phyloP scores from a whole-genome alignment of 2,113 vertebrate genomes.

The Marmota flaviventris region DNA sequence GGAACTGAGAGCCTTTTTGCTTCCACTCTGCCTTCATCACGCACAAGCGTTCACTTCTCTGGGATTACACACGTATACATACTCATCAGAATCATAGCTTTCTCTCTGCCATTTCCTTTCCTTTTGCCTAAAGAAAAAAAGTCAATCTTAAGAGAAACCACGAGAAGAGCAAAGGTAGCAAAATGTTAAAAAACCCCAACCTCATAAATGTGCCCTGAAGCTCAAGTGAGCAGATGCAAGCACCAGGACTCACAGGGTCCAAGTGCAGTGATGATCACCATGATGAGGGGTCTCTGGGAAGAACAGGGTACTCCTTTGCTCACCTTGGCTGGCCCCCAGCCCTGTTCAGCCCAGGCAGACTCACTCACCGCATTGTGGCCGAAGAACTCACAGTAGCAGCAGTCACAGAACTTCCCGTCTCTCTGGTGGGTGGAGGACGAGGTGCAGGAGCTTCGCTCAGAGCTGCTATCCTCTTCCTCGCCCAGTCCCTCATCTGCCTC shows the following conservation, averaged over 20 bases:
- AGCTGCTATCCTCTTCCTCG: constrained; percentile 99
- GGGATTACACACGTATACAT: constrained; percentile 73
- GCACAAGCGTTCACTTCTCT: constrained; percentile 72
- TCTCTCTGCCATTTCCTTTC: constrained; percentile 79
- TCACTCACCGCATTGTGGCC: constrained; percentile 97
- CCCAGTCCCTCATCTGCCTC: constrained; percentile 95
- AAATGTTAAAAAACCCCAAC: constrained; percentile 57
- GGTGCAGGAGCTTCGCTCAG: constrained; percentile 98
- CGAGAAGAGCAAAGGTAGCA: constrained; percentile 62
- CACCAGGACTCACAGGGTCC: constrained; percentile 15
- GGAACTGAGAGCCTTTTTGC: constrained; percentile 59
- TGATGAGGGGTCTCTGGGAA: neutral
- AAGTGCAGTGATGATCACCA: neutral
- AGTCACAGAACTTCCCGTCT: constrained; percentile 99
- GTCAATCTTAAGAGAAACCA: constrained; percentile 81
- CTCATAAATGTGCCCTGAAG: constrained; percentile 51
- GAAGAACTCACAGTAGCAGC: constrained; percentile 99
- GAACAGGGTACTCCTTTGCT: neutral
- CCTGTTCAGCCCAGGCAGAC: constrained; percentile 40
- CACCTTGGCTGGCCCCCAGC: constrained; percentile 42
- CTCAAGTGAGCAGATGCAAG: neutral
- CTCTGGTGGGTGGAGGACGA: constrained; percentile 98
- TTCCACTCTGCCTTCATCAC: constrained; percentile 75
- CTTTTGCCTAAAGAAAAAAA: constrained; percentile 79
- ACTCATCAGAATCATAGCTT: constrained; percentile 78